These are phyloP conservation scores for Orchesella cincta DNA, from an alignment of 1,140 invertebrate genomes.

Conservation along the genomic window DNA sequence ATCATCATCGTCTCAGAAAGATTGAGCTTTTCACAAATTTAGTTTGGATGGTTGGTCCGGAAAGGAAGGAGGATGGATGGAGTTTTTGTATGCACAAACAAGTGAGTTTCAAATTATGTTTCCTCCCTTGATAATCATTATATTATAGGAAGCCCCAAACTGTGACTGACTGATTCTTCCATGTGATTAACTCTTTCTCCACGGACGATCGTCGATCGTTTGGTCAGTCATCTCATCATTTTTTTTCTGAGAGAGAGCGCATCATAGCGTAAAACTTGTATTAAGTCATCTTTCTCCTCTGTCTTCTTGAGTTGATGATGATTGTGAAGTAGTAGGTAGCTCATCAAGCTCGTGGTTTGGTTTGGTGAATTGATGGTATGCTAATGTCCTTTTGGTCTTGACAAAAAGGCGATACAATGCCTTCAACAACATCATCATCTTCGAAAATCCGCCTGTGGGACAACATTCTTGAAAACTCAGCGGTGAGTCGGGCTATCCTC, in stretches of 20 bases:
- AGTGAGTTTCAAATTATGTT: neutral
- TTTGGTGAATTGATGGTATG: neutral
- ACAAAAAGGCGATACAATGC: neutral
- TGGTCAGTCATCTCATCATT: too few species aligned
- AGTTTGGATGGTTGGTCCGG: neutral
- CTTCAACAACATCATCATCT: neutral
- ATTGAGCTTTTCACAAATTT: neutral
- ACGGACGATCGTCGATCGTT: conserved; percentile 6
- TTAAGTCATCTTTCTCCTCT: conserved; percentile 39
- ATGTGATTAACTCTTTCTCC: conserved; percentile 32
- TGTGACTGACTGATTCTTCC: conserved; percentile 40
- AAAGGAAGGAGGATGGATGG: neutral
- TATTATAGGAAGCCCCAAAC: conserved; percentile 27
- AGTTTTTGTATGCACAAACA: neutral
- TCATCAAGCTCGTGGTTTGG: too few species aligned
- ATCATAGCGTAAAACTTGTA: conserved; percentile 29
- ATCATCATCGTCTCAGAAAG: neutral
- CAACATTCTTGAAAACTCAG: neutral
- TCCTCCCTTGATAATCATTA: conserved; percentile 10
- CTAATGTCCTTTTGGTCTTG: conserved; percentile 4
- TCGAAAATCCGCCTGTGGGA: conserved; percentile 7
- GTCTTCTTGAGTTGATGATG: neutral
- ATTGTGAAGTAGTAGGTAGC: neutral
- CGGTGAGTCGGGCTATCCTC: neutral
- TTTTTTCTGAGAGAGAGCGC: too few species aligned